phyloP scores from a whole-genome alignment of 2,797 vertebrate genomes.

The Garrulus glandarius region DNA sequence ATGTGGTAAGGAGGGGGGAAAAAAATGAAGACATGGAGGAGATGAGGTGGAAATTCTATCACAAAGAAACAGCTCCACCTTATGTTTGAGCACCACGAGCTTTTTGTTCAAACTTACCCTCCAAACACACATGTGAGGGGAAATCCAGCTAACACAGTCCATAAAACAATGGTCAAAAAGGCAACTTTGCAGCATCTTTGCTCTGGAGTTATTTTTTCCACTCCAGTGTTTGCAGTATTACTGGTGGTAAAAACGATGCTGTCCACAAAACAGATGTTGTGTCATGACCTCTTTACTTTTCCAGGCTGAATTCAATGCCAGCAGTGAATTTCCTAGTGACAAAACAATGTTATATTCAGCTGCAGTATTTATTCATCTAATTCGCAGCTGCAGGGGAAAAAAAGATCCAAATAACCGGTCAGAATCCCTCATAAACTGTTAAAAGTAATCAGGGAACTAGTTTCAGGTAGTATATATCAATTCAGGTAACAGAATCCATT shows the following conservation, averaged over 20 bases:
- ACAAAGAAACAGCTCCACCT: constrained; percentile 39
- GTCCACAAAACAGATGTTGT: constrained; percentile 49
- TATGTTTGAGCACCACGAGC: neutral
- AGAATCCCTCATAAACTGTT: constrained; percentile 31
- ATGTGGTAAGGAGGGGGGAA: neutral
- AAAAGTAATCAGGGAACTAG: neutral
- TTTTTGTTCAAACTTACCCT: neutral
- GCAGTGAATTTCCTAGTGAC: constrained; percentile 10
- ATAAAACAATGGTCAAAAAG: neutral
- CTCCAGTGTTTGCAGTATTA: neutral
- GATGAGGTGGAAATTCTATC: neutral
- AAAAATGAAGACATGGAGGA: neutral
- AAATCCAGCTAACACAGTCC: neutral
- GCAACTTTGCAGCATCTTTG: neutral
- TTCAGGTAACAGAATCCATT: neutral
- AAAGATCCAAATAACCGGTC: neutral
- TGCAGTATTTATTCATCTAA: constrained; percentile 38
- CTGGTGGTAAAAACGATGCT: constrained; percentile 11
- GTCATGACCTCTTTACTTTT: constrained; percentile 26
- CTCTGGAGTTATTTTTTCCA: constrained; percentile 17
- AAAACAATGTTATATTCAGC: constrained; percentile 19
- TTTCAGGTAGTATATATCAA: neutral
- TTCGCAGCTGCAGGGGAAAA: constrained; percentile 15
- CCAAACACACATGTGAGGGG: neutral
- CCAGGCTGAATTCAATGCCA: constrained; percentile 27